Percentiles rank a stretch among this genome's conserved stretches.
Conservation (phyloP, 2,888 invertebrate species). For the Volucella inanis region DNA sequence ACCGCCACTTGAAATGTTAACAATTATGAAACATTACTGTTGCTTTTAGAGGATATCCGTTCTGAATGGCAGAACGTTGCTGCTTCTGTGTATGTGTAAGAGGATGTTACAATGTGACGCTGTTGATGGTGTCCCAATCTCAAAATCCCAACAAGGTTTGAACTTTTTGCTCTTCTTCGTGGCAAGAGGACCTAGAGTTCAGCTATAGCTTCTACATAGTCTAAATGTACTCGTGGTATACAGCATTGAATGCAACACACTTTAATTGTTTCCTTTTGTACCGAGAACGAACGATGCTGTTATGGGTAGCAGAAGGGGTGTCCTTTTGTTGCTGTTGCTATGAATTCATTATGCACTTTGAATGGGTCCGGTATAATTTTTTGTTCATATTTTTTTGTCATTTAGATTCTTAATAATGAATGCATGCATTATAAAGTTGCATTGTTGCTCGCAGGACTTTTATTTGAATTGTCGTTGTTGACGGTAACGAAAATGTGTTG, state of each 20-base stretch:
- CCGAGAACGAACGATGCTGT: constrained; percentile 26
- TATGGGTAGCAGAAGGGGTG: constrained; percentile 12
- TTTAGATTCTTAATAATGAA: constrained; percentile 31
- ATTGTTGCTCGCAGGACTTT: constrained; percentile 12
- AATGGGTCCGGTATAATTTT: constrained; percentile 43
- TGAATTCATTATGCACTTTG: constrained; percentile 62
- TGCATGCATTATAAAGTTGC: not conserved
- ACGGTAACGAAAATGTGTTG: too few relatives aligned
- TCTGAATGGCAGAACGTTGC: constrained; percentile 58
- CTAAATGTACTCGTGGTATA: too few relatives aligned
- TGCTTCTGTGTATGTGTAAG: not conserved
- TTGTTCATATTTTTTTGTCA: constrained; percentile 1
- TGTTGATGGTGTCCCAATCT: too few relatives aligned
- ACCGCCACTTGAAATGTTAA: constrained; percentile 47
- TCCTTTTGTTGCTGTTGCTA: constrained; percentile 52
- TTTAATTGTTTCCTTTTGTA: constrained; percentile 73
- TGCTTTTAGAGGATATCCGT: constrained; percentile 65
- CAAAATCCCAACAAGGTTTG: constrained; percentile 31
- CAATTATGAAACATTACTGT: constrained; percentile 72
- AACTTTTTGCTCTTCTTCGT: constrained; percentile 15
- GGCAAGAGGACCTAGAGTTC: constrained; percentile 14
- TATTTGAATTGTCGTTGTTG: constrained; percentile 20
- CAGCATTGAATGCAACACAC: constrained; percentile 54
- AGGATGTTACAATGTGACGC: constrained; percentile 3
- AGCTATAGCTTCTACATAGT: not conserved